Conservation (phyloP, 2,888 invertebrate species). For the Erebia ligea region DNA sequence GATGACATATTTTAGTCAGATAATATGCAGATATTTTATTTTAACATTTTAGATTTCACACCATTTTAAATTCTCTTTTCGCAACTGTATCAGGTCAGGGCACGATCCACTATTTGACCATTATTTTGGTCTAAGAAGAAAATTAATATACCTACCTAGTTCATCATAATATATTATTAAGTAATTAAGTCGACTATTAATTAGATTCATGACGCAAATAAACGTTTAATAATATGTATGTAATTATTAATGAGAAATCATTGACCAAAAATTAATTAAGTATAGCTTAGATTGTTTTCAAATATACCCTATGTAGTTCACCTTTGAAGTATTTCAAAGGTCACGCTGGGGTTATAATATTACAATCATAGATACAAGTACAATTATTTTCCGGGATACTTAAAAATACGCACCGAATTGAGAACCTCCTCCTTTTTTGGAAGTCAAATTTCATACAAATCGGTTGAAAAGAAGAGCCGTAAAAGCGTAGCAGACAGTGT, state of each 20-base stretch:
- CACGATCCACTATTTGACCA: neutral
- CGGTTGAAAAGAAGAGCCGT: no score
- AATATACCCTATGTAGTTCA: neutral
- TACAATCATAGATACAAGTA: neutral
- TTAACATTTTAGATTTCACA: neutral
- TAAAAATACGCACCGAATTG: no score
- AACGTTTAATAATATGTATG: neutral
- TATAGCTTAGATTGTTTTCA: neutral
- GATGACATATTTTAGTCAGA: neutral
- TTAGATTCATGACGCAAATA: neutral
- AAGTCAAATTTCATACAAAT: no score
- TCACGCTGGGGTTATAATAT: neutral
- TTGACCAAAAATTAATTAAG: no score
- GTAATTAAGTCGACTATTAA: neutral
- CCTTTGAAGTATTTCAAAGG: neutral
- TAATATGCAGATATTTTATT: neutral
- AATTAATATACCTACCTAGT: no score
- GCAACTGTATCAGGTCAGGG: neutral
- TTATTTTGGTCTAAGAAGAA: no score
- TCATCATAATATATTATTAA: neutral
- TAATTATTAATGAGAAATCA: no score
- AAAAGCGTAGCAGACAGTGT: no score
- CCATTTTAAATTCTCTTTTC: neutral
- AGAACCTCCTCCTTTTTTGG: no score
- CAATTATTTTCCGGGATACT: no score